Percentiles rank a stretch among this genome's conserved stretches.
Evolutionary conservation across 2,113 vertebrate species (phyloP).

Genomic region (Orcinus orca): DNA sequence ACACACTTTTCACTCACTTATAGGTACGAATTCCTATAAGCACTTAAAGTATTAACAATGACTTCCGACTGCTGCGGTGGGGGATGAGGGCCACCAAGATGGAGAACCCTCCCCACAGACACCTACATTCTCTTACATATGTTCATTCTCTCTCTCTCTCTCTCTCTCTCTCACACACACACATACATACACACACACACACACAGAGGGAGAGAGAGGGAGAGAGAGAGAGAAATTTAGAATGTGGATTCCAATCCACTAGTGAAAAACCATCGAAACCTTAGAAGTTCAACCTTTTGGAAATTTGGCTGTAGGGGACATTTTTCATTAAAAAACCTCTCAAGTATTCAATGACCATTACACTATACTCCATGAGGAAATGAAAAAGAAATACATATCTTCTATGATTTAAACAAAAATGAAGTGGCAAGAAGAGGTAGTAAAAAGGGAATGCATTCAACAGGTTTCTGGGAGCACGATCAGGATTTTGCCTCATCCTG

Average conservation of each 20-base stretch:
- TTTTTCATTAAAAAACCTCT: conserved; percentile 10
- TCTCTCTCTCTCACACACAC: not conserved
- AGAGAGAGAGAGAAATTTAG: not conserved
- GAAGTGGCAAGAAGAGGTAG: not conserved
- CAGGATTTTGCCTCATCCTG: not conserved
- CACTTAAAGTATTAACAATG: not conserved
- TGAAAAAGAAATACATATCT: not conserved
- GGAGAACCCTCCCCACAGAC: not conserved
- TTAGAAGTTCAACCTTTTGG: not conserved
- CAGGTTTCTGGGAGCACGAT: not conserved
- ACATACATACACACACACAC: not conserved
- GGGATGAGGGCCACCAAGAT: not conserved
- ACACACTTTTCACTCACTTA: not conserved
- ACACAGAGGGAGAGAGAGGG: not conserved
- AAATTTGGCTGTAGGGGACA: not conserved
- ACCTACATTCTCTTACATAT: not conserved
- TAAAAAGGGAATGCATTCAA: not conserved
- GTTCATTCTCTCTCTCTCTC: not conserved
- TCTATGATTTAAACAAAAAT: conserved; percentile 9
- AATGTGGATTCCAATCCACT: not conserved
- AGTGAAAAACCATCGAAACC: not conserved
- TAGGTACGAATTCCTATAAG: not conserved
- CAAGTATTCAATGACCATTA: not conserved
- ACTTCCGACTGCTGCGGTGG: not conserved
- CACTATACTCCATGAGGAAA: not conserved